Conservation (phyloP, 2,888 invertebrate genomes). For the Troilus luridus region DNA sequence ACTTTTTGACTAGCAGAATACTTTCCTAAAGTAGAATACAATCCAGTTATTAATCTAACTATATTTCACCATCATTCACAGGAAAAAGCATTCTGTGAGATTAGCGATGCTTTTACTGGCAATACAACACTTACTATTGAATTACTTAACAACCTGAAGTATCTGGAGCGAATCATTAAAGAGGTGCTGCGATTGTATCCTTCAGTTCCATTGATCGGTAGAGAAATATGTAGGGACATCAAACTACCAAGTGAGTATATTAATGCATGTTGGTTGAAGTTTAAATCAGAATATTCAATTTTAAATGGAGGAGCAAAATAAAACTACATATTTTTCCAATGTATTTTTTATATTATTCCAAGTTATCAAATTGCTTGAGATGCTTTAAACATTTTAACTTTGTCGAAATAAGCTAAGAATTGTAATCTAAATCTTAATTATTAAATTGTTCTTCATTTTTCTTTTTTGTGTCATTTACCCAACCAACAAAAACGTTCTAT, state of each 20-base stretch:
- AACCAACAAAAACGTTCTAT: no score
- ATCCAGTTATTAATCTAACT: not conserved
- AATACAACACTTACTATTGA: conserved; percentile 23
- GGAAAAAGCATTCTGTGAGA: conserved; percentile 47
- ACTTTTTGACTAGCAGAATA: not conserved
- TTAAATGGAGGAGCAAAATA: not conserved
- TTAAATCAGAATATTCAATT: not conserved
- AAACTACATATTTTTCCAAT: no score
- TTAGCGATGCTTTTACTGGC: not conserved
- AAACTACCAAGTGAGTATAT: conserved; percentile 51
- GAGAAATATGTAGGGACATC: conserved; percentile 52
- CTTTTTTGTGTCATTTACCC: no score
- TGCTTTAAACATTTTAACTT: not conserved
- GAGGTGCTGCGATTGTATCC: conserved; percentile 60
- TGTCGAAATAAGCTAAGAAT: not conserved
- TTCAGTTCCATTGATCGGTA: conserved; percentile 40
- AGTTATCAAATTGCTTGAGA: not conserved
- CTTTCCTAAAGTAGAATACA: not conserved
- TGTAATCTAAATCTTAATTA: no score
- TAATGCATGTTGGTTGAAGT: not conserved
- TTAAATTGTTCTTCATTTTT: no score
- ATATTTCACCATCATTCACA: not conserved
- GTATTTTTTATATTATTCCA: not conserved
- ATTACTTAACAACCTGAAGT: conserved; percentile 16
- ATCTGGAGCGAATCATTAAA: conserved; percentile 62